phyloP scores from a whole-genome alignment of 1,140 invertebrate species.

The Lepidostoma basale region DNA sequence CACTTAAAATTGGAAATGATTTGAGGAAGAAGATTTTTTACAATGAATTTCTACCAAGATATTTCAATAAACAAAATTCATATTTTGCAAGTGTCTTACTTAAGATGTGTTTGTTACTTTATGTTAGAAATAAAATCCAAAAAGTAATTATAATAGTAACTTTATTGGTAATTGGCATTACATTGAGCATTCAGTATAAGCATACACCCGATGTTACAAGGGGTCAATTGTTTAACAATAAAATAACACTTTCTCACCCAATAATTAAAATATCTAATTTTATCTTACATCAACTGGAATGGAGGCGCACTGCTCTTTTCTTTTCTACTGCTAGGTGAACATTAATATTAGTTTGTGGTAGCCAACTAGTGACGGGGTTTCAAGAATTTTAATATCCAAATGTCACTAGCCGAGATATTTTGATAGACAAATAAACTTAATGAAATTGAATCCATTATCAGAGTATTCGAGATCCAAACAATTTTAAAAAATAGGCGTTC shows the following conservation, averaged over 20 bases:
- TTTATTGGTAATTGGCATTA: conserved; percentile 28
- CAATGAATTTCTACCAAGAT: too few relatives aligned
- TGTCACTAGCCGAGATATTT: too few relatives aligned
- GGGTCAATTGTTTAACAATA: not conserved
- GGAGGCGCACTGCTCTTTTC: not conserved
- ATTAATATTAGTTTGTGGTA: too few relatives aligned
- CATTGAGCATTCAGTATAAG: conserved; percentile 21
- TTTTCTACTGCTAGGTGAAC: not conserved
- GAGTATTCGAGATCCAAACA: too few relatives aligned
- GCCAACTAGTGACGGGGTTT: too few relatives aligned
- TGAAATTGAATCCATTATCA: too few relatives aligned
- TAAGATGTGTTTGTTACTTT: not conserved
- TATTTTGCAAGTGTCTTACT: not conserved
- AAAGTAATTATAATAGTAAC: conserved; percentile 18
- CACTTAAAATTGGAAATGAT: too few relatives aligned
- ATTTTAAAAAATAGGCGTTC: too few relatives aligned
- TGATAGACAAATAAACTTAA: too few relatives aligned
- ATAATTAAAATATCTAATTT: not conserved
- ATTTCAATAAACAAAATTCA: too few relatives aligned
- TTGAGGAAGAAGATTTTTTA: too few relatives aligned
- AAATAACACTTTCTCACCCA: not conserved
- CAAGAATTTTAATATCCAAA: too few relatives aligned
- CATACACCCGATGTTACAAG: not conserved
- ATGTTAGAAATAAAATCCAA: not conserved
- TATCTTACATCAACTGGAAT: conserved; percentile 15